Evolutionary conservation across 2,113 vertebrate genomes (phyloP).

Genomic region (Myiozetetes cayanensis): DNA sequence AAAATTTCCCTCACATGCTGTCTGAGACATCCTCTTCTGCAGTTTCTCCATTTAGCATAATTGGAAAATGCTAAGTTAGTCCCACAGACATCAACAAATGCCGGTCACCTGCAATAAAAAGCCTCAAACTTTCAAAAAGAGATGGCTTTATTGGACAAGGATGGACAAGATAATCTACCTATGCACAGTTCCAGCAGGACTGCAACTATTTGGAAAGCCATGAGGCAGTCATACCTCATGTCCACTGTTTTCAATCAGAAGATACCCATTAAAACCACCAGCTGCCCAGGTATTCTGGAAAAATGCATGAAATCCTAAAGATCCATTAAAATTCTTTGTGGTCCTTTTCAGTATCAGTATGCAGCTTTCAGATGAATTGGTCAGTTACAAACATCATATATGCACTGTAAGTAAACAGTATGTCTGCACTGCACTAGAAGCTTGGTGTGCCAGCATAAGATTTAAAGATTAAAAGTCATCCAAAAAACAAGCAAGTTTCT

Average conservation of each 20-base stretch:
- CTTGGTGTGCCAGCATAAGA: not conserved
- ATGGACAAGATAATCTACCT: not conserved
- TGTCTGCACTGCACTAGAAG: not conserved
- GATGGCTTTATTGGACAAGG: not conserved
- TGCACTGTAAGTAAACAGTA: not conserved
- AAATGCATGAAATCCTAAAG: not conserved
- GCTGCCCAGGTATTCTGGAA: not conserved
- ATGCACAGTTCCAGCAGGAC: not conserved
- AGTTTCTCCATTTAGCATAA: not conserved
- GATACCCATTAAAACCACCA: not conserved
- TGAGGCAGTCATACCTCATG: not conserved
- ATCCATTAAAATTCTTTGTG: not conserved
- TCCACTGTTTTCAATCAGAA: not conserved
- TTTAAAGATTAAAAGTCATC: not conserved
- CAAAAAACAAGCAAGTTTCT: not conserved
- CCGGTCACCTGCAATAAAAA: not conserved
- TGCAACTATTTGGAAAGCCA: not conserved
- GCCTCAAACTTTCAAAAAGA: not conserved
- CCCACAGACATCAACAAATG: not conserved
- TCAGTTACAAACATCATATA: not conserved
- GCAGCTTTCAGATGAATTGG: not conserved
- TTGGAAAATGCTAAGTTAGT: not conserved
- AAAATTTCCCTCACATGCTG: not conserved
- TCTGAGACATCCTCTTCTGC: not conserved
- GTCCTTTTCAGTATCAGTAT: not conserved